Evolutionary conservation across 2,113 vertebrate species (phyloP).

Genomic region (Marmota flaviventris): DNA sequence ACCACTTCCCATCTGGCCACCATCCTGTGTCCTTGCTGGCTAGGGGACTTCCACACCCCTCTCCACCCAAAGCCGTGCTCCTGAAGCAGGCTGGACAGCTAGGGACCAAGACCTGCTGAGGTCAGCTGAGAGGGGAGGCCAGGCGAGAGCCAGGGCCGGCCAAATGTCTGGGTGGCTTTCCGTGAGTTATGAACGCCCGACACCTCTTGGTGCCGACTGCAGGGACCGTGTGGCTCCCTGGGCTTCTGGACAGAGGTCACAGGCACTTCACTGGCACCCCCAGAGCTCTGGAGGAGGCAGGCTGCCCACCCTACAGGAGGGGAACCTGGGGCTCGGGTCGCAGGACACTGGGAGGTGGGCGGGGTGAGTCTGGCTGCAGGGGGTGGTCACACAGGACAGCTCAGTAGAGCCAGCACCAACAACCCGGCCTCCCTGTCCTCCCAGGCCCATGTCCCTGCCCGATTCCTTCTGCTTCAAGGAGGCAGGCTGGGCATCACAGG

Average conservation of each 20-base stretch:
- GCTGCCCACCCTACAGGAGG: too few relatives aligned
- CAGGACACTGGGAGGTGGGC: background rate
- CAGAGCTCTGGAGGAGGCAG: background rate
- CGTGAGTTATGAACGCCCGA: background rate
- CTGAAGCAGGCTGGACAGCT: background rate
- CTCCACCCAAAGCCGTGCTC: too few relatives aligned
- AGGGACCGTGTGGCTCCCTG: background rate
- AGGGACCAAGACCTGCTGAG: background rate
- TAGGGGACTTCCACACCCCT: background rate
- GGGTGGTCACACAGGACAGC: rapidly evolving
- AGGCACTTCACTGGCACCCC: background rate
- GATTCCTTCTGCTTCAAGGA: background rate
- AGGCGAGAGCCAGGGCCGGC: rapidly evolving
- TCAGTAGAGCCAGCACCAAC: background rate
- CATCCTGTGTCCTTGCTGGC: background rate
- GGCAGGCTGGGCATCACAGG: rapidly evolving
- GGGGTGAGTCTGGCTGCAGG: background rate
- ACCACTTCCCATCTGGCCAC: background rate
- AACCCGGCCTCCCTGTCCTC: rapidly evolving
- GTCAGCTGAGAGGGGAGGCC: background rate
- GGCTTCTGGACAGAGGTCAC: too few relatives aligned
- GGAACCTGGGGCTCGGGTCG: background rate
- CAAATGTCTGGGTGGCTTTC: rapidly evolving
- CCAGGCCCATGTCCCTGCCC: background rate
- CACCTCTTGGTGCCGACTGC: background rate